phyloP scores from a whole-genome alignment of 2,113 vertebrate species.

The Eolophus roseicapilla region DNA sequence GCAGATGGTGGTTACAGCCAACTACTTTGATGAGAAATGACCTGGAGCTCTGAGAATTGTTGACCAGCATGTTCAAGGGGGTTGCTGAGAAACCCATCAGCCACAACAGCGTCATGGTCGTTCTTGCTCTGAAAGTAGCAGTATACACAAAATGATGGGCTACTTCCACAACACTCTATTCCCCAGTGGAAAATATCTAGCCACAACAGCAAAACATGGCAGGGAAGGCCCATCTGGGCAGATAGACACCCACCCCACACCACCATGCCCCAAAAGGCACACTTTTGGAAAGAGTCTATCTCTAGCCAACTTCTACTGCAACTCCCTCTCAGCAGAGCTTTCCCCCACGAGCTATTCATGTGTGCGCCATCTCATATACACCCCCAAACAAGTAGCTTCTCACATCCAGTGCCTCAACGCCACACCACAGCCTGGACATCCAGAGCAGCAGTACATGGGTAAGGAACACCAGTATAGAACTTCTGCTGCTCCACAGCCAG shows the following conservation, averaged over 20 bases:
- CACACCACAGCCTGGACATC: accelerated
- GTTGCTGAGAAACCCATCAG: background rate
- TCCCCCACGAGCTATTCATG: accelerated
- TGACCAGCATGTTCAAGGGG: accelerated
- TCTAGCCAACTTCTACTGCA: background rate
- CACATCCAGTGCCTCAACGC: background rate
- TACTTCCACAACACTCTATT: background rate
- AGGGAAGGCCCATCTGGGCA: background rate
- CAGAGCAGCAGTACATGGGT: accelerated
- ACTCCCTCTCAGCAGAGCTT: background rate
- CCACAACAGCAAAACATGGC: background rate
- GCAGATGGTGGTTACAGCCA: background rate
- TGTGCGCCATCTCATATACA: background rate
- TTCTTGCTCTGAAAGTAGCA: background rate
- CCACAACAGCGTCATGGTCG: accelerated
- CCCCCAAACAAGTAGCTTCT: background rate
- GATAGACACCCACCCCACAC: background rate
- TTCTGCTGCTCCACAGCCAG: background rate
- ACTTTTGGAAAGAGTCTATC: accelerated
- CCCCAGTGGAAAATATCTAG: background rate
- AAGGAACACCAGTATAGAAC: background rate
- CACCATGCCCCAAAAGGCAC: accelerated
- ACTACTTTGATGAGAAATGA: background rate
- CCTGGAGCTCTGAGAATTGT: background rate
- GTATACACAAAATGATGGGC: accelerated